Conservation (phyloP, 2,888 invertebrate species). For the Conistra vaccinii region DNA sequence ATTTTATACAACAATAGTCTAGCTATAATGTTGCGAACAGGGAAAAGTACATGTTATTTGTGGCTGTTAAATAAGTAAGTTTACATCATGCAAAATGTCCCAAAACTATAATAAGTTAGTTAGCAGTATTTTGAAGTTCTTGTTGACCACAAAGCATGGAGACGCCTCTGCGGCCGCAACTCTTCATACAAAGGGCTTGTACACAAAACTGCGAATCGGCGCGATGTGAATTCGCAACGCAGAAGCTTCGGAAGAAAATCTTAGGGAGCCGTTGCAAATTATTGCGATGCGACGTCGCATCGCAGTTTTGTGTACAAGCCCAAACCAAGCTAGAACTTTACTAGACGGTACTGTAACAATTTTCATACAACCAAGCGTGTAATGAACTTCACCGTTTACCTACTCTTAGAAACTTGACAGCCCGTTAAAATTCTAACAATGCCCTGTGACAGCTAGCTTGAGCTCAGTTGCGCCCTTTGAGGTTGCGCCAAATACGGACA, state of each 20-base stretch:
- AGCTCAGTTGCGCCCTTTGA: background rate
- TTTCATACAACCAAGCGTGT: too few relatives aligned
- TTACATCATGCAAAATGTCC: constrained; percentile 5
- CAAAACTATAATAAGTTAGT: background rate
- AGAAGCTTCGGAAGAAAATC: too few relatives aligned
- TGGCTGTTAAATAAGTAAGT: constrained; percentile 10
- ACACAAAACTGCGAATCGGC: too few relatives aligned
- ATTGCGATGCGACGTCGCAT: too few relatives aligned
- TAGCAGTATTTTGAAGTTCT: background rate
- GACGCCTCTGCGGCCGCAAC: background rate
- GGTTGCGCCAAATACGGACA: background rate
- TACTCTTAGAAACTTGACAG: too few relatives aligned
- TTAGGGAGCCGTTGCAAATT: too few relatives aligned
- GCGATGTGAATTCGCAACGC: too few relatives aligned
- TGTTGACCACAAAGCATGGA: background rate
- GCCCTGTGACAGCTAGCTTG: background rate
- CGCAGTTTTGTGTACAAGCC: too few relatives aligned
- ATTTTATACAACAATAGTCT: constrained; percentile 15
- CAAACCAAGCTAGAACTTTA: too few relatives aligned
- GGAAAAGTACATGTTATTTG: constrained; percentile 3
- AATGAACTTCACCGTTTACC: too few relatives aligned
- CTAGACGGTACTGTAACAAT: too few relatives aligned
- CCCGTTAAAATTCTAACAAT: too few relatives aligned
- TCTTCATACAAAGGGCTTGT: background rate
- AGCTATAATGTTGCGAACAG: constrained; percentile 15